Conservation (phyloP, 2,888 invertebrate genomes). For the Tipula unca region DNA sequence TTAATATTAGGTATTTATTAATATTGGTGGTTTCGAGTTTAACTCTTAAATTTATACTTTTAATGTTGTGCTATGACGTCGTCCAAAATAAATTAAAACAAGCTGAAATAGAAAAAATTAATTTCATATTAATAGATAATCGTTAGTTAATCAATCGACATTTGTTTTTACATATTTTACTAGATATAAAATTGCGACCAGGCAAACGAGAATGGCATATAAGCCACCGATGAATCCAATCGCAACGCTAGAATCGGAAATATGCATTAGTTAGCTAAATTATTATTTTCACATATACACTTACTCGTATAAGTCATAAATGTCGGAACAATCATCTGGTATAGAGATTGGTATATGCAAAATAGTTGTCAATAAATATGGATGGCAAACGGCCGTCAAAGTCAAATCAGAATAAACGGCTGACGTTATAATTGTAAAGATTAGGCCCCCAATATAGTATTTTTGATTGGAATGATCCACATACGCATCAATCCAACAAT, state of each 20-base stretch:
- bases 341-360: conserved; percentile 49
- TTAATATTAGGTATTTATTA: not conserved
- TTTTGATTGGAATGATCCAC: conserved; percentile 70
- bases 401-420: conserved; percentile 71
- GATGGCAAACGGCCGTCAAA: conserved; percentile 80
- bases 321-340: conserved; percentile 77
- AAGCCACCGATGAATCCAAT: not conserved
- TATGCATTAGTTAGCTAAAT: not conserved
- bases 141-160: not conserved
- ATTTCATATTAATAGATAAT: not conserved
- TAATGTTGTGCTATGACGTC: not conserved
- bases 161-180: not conserved
- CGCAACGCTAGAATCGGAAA: not conserved
- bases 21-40: not conserved
- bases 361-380: conserved; percentile 44
- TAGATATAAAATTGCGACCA: not conserved
- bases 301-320: conserved; percentile 70
- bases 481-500: conserved; percentile 65
- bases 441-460: conserved; percentile 60
- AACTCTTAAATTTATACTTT: not conserved
- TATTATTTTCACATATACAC: conserved; percentile 34
- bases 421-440: conserved; percentile 56
- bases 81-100: not conserved
- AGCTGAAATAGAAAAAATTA: not conserved
- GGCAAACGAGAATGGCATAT: not conserved